Base-by-base conservation (phyloP, 1,140 invertebrate species). In the Hypsibius dujardini region DNA sequence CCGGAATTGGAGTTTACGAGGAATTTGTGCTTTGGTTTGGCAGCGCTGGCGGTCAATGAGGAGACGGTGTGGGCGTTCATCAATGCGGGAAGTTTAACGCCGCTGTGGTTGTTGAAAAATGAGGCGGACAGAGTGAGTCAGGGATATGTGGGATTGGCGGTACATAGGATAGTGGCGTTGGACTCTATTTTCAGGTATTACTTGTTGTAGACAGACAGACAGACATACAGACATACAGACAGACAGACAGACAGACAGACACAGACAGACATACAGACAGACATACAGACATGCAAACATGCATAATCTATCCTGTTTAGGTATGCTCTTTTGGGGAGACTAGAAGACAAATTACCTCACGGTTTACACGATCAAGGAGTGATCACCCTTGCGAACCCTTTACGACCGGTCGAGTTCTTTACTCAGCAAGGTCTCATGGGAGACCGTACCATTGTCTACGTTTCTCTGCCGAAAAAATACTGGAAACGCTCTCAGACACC, bases 11-110 rank as follows among this genome's bases (percentile, higher is more conserved):
- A 56, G 50, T 56, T 56, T 56, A 56, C n/a, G 50, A 7, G 50
- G 50, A 56, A 56, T n/a, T n/a, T 56, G 50, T 56, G 50, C 50
- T 56, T 56, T 56, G 50, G 50, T 7, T n/a, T 56, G 50, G 50
- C 50, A 12, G 50, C 50, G 7, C n/a, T 56, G 50, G 50, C 50
- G 7, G 50, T 56, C 7, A n/a, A 56, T n/a, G 50, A 56, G 50
- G 50, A 56, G n/a, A 56, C 50, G n/a, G 50, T 56, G n/a, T 56
- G 50, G 50, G n/a, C 7, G 50, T 12, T 56, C 7, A 56, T 56
- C 50, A 56, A 56, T n/a, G 50, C 50, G 50, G 50, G 50, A 7
- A 56, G 50, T 56, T n/a, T 56, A n/a, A 56, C 50, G 50, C 50
- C 50, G 50, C 7, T 56, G 7, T 56, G 50, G 50, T 12, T 56